Evolutionary conservation across 2,888 invertebrate species (phyloP).

Genomic region (Magallana nippona): DNA sequence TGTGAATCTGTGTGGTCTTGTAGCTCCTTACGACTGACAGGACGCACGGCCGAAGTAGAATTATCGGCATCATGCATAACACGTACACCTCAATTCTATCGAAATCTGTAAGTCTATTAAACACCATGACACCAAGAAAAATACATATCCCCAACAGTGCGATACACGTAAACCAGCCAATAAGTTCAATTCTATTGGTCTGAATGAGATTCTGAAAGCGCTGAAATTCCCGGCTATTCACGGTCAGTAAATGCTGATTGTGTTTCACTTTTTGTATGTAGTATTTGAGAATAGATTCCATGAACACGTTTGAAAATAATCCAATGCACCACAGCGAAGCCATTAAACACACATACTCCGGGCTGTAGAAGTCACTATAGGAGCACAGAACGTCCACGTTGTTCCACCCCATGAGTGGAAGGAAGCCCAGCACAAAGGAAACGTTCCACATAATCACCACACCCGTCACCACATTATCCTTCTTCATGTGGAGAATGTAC

Average conservation of each 20-base stretch:
- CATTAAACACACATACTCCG: slow-evolving; percentile 61
- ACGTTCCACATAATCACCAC: slow-evolving; percentile 73
- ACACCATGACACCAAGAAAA: slow-evolving; percentile 49
- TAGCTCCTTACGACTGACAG: slow-evolving; percentile 38
- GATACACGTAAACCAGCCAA: slow-evolving; percentile 62
- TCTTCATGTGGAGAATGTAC: slow-evolving; percentile 64
- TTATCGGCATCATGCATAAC: slow-evolving; percentile 64
- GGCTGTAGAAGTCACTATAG: slow-evolving; percentile 64
- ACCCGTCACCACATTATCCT: slow-evolving; percentile 67
- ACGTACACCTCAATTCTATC: slow-evolving; percentile 53
- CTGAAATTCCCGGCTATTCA: slow-evolving; percentile 59
- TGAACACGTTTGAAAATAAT: slow-evolving; percentile 54
- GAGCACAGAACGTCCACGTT: slow-evolving; percentile 52
- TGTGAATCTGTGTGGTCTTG: slow-evolving; percentile 41
- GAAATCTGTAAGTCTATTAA: not conserved
- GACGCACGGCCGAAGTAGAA: slow-evolving; percentile 65
- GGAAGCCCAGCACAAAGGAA: slow-evolving; percentile 73
- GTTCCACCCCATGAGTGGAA: slow-evolving; percentile 73
- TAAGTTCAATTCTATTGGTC: slow-evolving; percentile 62
- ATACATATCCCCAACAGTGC: slow-evolving; percentile 66
- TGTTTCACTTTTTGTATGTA: slow-evolving; percentile 42
- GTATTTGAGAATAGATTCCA: slow-evolving; percentile 49
- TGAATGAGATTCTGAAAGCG: slow-evolving; percentile 60
- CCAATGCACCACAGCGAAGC: slow-evolving; percentile 56
- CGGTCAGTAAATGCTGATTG: slow-evolving; percentile 50